Evolutionary conservation across 2,113 vertebrate genomes (phyloP), one percentile per base, ranked within the genome.

Genomic region (Oxygymnocypris stewartii): DNA sequence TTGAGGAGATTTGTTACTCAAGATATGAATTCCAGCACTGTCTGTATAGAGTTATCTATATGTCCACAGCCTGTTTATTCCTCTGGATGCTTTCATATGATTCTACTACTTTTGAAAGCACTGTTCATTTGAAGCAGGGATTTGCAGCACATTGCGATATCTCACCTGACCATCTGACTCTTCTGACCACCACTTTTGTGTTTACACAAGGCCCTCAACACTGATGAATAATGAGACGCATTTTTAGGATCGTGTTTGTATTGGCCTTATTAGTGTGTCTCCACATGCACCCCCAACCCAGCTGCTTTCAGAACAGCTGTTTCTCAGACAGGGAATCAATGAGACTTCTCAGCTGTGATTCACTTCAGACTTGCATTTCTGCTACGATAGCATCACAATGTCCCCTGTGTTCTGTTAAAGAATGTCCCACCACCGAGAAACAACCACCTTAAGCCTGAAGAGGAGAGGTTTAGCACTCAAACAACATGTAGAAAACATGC

Each of bases 251-350:
- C 71, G 63, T 69, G 63, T 82, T 82, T 71, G 79, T 67, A 67
- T 82, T 82, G 79, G 79, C 42, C 25, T 82, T 82, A 67, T 67
- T 67, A 49, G 79, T 82, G 79, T 81, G 63, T 82, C 81, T 82
- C 81, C 63, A 71, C 65, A 82, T n/a, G 44, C 28, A 51, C 23
- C 79, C 59, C 25, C 81, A 25, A 42, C 23, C 35, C 82, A 84
- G n/a, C n/a, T n/a, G n/a, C n/a, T n/a, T n/a, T n/a, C n/a, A n/a
- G n/a, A n/a, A n/a, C n/a, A n/a, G n/a, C n/a, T n/a, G n/a, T n/a
- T n/a, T n/a, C n/a, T n/a, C n/a, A n/a, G n/a, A n/a, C n/a, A n/a
- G n/a, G n/a, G n/a, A n/a, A n/a, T n/a, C n/a, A n/a, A n/a, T n/a
- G n/a, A n/a, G n/a, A n/a, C n/a, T n/a, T n/a, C n/a, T n/a, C n/a